Base-by-base conservation (phyloP, 2,888 invertebrate genomes). In the Brachypalpus laphriformis region DNA sequence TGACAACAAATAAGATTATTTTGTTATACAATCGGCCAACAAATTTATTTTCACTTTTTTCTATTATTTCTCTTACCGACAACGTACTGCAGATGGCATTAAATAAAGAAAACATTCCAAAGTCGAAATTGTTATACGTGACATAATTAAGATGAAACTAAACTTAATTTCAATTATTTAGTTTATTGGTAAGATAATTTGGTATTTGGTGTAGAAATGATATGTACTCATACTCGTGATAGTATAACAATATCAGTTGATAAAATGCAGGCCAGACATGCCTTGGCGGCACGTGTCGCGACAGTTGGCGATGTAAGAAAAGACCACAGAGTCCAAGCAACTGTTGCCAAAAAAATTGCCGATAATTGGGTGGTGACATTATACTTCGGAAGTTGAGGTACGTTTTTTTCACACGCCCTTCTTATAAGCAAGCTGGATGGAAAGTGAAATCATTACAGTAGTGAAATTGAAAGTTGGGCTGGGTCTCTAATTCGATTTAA, bases 401-500 rank as follows among this genome's bases (percentile, higher is more conserved):
- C 49, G 34, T 59, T 59, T 65, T 61, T 54, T n/a, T 70, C 20
- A 40, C 45, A 63, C 47, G 51, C 49, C n/a, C 9, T 57, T 34
- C 11, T 72, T 72, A 59, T 40, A 40, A 66, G 4, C n/a, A 45
- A 40, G 42, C 45, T 45, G 20, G 11, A 6, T 42, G 49, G 70
- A 82, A 76, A 76, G 76, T 70, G 70, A 76, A 76, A 76, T 57
- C 45, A 25, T 34, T 65, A 31, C 54, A 37, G 18, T 31, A 54
- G 42, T 66, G 37, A 77, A 82, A 68, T 40, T 59, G 61, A 82
- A 82, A 82, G 82, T 72, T 82, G 82, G 66, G 59, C 45, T 66
- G 61, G 57, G 42, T 11, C 54, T 22, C 42, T 57, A 49, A 54
- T 70, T 75, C 34, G 28, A 57, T 63, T 76, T 42, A 71, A 75